These are phyloP conservation scores for Autographa pulchrina DNA, from an alignment of 2,888 invertebrate species.

Conservation along the genomic window DNA sequence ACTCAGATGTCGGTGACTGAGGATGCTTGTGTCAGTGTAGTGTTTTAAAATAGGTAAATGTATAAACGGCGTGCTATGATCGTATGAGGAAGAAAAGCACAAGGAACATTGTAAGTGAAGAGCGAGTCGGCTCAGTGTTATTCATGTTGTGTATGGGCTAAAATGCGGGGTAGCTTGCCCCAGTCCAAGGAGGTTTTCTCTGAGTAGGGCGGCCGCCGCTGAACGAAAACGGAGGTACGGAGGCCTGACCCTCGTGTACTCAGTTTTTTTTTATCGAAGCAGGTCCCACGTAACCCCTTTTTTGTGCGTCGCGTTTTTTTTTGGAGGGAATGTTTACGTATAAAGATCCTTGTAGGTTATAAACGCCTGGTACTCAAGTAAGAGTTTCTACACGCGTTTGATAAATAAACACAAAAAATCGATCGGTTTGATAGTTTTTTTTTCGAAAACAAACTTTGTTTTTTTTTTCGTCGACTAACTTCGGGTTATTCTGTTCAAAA, in stretches of 20 bases:
- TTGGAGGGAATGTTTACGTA: slow-evolving; percentile 85
- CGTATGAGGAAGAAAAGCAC: slow-evolving; percentile 89
- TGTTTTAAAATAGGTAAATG: slow-evolving; percentile 88
- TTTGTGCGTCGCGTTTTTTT: slow-evolving; percentile 78
- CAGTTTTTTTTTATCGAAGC: slow-evolving; percentile 80
- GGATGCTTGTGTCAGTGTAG: slow-evolving; percentile 86
- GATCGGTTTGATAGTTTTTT: slow-evolving; percentile 37
- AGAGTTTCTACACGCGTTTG: slow-evolving; percentile 60
- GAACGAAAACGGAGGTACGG: slow-evolving; percentile 86
- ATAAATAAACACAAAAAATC: slow-evolving; percentile 61
- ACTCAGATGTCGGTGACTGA: slow-evolving; percentile 85
- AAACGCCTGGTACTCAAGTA: slow-evolving; percentile 70
- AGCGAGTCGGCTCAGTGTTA: slow-evolving; percentile 78
- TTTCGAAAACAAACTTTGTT: slow-evolving; percentile 47
- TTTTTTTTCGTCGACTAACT: slow-evolving; percentile 49
- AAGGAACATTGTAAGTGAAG: slow-evolving; percentile 88
- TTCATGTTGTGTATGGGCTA: slow-evolving; percentile 80
- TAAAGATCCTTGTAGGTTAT: slow-evolving; percentile 83
- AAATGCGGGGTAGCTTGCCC: slow-evolving; percentile 85
- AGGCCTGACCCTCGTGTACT: slow-evolving; percentile 87
- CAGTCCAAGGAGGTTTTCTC: slow-evolving; percentile 77
- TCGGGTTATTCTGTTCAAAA: slow-evolving; percentile 33
- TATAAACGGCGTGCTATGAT: slow-evolving; percentile 89
- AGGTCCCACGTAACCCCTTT: slow-evolving; percentile 86
- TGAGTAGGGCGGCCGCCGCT: slow-evolving; percentile 83